A percentile compares a stretch with the other conserved stretches of the same genome.
Evolutionary conservation across 1,140 invertebrate species (phyloP).

Genomic region (Drosophila sp.): DNA sequence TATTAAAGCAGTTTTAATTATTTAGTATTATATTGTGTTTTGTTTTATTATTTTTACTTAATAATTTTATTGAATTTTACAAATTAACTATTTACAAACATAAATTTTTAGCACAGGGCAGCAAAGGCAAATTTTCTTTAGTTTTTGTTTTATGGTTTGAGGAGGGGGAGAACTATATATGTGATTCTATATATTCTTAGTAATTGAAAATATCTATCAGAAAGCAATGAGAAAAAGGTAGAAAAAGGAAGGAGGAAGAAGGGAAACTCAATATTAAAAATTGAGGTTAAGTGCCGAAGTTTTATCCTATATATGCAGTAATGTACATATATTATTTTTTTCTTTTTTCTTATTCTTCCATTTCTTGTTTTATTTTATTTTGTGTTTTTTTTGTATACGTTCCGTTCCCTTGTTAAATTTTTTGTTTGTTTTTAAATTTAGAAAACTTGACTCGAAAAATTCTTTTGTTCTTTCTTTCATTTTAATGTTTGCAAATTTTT

Average conservation of each 20-base stretch:
- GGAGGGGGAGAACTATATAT: background rate
- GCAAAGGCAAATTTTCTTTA: conserved; percentile 2
- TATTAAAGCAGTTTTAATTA: conserved; percentile 69
- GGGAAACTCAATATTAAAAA: background rate
- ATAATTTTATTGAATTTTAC: background rate
- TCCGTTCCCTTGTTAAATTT: conserved; percentile 52
- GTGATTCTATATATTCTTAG: background rate
- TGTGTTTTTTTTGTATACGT: conserved; percentile 49
- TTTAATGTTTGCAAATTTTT: conserved; percentile 62
- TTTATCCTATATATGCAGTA: conserved; percentile 45
- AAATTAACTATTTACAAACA: background rate
- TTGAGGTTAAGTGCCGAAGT: background rate
- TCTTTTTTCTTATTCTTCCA: conserved; percentile 38
- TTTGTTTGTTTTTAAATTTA: conserved; percentile 53
- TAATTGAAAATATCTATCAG: background rate
- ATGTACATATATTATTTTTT: conserved; percentile 15
- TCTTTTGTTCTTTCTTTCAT: conserved; percentile 55
- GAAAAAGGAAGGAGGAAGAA: background rate
- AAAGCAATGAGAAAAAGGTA: background rate
- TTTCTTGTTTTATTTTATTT: conserved; percentile 39
- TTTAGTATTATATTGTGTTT: conserved; percentile 30
- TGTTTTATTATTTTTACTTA: background rate
- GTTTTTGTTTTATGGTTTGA: background rate
- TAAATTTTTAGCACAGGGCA: conserved; percentile 7
- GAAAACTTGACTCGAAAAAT: conserved; percentile 78